Evolutionary conservation across 2,113 vertebrate genomes (phyloP).

Genomic region (Pipa parva): DNA sequence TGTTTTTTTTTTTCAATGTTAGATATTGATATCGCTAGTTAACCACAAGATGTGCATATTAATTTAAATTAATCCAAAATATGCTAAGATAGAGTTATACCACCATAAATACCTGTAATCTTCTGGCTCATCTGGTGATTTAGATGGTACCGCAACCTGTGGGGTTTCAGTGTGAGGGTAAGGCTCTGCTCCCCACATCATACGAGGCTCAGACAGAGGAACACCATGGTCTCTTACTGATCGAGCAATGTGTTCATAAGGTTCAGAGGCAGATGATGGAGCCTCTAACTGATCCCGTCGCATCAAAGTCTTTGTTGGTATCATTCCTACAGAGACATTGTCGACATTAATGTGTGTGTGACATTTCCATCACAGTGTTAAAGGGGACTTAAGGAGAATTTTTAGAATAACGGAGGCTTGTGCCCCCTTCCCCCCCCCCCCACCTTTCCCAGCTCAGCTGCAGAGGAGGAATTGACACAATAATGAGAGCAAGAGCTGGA

Average conservation of each 20-base stretch:
- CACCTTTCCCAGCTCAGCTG: too few relatives aligned
- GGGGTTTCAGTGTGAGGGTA: slow-evolving; percentile 80
- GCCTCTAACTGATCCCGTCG: slow-evolving; percentile 90
- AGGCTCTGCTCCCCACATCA: slow-evolving; percentile 89
- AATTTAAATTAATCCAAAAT: not conserved
- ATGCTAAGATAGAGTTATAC: slow-evolving; percentile 10
- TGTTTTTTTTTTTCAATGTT: too few relatives aligned
- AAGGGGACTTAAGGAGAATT: too few relatives aligned
- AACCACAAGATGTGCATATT: too few relatives aligned
- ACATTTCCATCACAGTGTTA: too few relatives aligned
- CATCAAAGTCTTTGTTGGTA: slow-evolving; percentile 87
- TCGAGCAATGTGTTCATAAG: slow-evolving; percentile 86
- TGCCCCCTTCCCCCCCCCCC: too few relatives aligned
- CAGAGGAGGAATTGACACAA: too few relatives aligned
- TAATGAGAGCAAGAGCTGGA: too few relatives aligned
- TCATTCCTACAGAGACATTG: slow-evolving; percentile 81
- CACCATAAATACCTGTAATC: slow-evolving; percentile 68
- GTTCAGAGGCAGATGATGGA: slow-evolving; percentile 75
- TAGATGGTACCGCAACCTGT: slow-evolving; percentile 69
- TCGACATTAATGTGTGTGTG: too few relatives aligned
- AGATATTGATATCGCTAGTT: too few relatives aligned
- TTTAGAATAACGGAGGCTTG: too few relatives aligned
- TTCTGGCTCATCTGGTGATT: slow-evolving; percentile 76
- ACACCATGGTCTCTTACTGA: slow-evolving; percentile 80
- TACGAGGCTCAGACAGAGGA: slow-evolving; percentile 75